Base-by-base conservation (phyloP, 2,888 invertebrate genomes). In the Heteropelma amictum region DNA sequence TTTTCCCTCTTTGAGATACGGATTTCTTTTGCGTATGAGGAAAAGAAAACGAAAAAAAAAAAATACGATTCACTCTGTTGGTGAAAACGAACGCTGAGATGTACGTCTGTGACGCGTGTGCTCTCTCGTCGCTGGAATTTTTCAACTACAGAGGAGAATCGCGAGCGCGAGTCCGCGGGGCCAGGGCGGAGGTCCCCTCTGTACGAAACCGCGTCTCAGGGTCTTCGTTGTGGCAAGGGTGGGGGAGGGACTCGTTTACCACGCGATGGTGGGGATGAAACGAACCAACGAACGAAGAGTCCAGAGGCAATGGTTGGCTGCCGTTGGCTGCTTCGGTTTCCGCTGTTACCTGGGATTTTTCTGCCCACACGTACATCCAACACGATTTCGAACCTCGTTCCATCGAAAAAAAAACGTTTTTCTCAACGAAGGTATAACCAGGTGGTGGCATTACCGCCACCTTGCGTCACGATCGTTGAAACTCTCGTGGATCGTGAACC, bases 401-500 rank as follows among this genome's bases (percentile, higher is more conserved):
- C 56, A 1, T n/a, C 5, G 38, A n/a, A 30, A 1, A 1, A 8
- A n/a, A 73, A 71, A 81, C 80, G n/a, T n/a, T n/a, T n/a, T 21
- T 23, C 40, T 26, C 56, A 1, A n/a, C 5, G 38, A n/a, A 30
- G 1, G 1, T 30, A n/a, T 75, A 71, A 81, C 80, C 82, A 83
- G 83, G 83, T 83, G 80, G 77, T 49, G 61, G 76, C 58, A n/a
- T 61, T 56, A 38, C 51, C 78, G 82, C 83, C 83, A 82, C 80
- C 83, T 82, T 72, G 78, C 72, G 80, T 56, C 53, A 28, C 49
- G 60, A 51, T 35, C 26, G n/a, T 2, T n/a, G 5, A 71, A 67
- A 63, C 71, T n/a, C 28, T 28, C 17, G 35, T 38, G 75, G 75
- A 75, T 75, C 75, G 75, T 26, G 67, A 67, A 58, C 61, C n/a